phyloP scores from a whole-genome alignment of 1,140 invertebrate species.

The Monochamus saltuarius region DNA sequence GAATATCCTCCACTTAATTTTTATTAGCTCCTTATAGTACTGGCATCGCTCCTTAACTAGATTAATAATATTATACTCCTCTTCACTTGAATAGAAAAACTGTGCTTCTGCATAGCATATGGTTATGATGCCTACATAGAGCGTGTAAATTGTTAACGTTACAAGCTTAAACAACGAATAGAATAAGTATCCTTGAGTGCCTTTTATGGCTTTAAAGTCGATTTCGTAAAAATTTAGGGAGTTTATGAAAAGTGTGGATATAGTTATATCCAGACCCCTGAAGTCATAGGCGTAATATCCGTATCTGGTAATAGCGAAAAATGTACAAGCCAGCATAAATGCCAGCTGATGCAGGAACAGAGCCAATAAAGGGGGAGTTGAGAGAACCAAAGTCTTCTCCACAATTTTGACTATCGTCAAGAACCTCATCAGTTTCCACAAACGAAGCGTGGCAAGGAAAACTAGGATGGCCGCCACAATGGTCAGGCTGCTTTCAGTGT shows the following conservation, averaged over 20 bases:
- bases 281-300: constrained; percentile 26
- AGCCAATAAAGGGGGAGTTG: constrained; percentile 10
- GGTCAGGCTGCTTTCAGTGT: constrained; percentile 24
- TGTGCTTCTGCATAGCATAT: constrained; percentile 29
- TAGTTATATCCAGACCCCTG: constrained; percentile 11
- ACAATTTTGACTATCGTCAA: constrained; percentile 31
- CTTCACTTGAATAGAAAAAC: constrained; percentile 20
- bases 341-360: constrained; percentile 28
- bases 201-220: constrained; percentile 13
- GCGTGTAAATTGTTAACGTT: constrained; percentile 24
- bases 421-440: constrained; percentile 39
- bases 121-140: constrained; percentile 33
- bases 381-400: constrained; percentile 31
- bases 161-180: constrained; percentile 28
- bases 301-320: constrained; percentile 25
- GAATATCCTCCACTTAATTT: constrained; percentile 8
- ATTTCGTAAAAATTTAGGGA: constrained; percentile 21
- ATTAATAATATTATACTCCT: constrained; percentile 15
- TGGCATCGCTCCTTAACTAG: constrained; percentile 24
- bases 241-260: constrained; percentile 25
- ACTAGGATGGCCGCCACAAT: constrained; percentile 29
- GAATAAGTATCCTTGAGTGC: constrained; percentile 22
- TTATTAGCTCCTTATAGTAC: constrained; percentile 25
- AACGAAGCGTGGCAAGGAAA: constrained; percentile 33
- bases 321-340: constrained; percentile 25